Evolutionary conservation across 2,888 invertebrate species (phyloP), one percentile per base, ranked within the genome.

Genomic region (Drosophila picticornis): DNA sequence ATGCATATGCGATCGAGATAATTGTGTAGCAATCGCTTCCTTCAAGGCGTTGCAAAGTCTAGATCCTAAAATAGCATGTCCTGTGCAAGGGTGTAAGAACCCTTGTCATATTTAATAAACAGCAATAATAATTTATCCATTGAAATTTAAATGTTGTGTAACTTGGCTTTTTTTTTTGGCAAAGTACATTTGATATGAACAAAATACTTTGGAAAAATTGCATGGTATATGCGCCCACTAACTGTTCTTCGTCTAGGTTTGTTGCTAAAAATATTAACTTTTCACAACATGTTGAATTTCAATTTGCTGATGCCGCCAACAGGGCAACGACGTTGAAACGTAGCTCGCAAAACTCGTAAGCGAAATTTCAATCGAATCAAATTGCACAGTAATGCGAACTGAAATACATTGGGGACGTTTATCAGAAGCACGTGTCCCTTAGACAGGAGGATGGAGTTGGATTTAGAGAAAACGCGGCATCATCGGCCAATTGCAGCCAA

Each of bases 401-500:
- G 7, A 27, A 56, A 29, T 56, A 11, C 38, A 29, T n/a, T 27
- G n/a, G 27, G n/a, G 27, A 29, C 27, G n/a, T n/a, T 56, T 56
- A 56, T 56, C 56, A n/a, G n/a, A 13, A 29, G 27, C 38, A 38
- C 56, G 56, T 56, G n/a, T 27, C 38, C 27, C 56, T 25, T 9
- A 46, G 46, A 25, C 16, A 16, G 22, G 9, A 4, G 22, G 22
- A 22, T 9, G 7, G 22, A 16, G 13, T 46, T 46, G 46, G 46
- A 22, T 4, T 13, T 46, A 1, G 27, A 27, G 38, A 1, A 56
- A 38, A 38, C 38, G 38, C n/a, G 27, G 38, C n/a, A 56, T 38
- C 27, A 38, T 55, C 7, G 27, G 19, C n/a, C 27, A 38, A n/a
- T 27, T 27, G 6, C 36, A 38, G 27, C 55, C 13, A 56, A 38